These are phyloP conservation scores for Coleophora flavipennella DNA, from an alignment of 2,888 invertebrate genomes.

Conservation along the genomic window DNA sequence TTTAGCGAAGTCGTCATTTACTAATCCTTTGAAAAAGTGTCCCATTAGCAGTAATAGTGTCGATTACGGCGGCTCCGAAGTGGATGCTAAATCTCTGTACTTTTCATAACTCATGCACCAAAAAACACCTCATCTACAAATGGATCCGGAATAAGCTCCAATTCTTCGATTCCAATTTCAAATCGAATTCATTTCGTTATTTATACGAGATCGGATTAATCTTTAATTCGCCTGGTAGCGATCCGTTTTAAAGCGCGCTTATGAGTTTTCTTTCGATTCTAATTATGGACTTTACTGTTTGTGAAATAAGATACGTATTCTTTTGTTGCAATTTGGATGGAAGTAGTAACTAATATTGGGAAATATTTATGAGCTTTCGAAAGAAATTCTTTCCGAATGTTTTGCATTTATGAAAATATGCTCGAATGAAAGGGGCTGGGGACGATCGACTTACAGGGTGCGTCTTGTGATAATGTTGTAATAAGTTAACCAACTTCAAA, in stretches of 20 bases:
- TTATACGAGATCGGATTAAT: constrained; percentile 68
- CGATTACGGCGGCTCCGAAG: constrained; percentile 12
- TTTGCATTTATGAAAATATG: constrained; percentile 73
- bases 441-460: constrained; percentile 19
- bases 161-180: constrained; percentile 68
- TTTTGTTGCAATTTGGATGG: constrained; percentile 20
- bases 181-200: constrained; percentile 62
- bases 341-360: constrained; percentile 65
- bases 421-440: constrained; percentile 55
- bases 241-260: constrained; percentile 62
- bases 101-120: constrained; percentile 37
- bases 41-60: constrained; percentile 11
- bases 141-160: constrained; percentile 62
- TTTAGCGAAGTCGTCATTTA: constrained; percentile 20
- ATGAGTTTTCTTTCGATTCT: constrained; percentile 28
- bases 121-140: constrained; percentile 68
- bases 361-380: constrained; percentile 71
- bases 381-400: constrained; percentile 70
- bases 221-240: constrained; percentile 53
- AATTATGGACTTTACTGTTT: constrained; percentile 23
- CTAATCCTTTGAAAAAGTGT: constrained; percentile 17
- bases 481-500: too few species aligned
- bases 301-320: constrained; percentile 24
- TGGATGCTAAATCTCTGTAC: constrained; percentile 25
- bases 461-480: too few species aligned